phyloP scores from a whole-genome alignment of 2,113 vertebrate species.

The Amia ocellicauda region DNA sequence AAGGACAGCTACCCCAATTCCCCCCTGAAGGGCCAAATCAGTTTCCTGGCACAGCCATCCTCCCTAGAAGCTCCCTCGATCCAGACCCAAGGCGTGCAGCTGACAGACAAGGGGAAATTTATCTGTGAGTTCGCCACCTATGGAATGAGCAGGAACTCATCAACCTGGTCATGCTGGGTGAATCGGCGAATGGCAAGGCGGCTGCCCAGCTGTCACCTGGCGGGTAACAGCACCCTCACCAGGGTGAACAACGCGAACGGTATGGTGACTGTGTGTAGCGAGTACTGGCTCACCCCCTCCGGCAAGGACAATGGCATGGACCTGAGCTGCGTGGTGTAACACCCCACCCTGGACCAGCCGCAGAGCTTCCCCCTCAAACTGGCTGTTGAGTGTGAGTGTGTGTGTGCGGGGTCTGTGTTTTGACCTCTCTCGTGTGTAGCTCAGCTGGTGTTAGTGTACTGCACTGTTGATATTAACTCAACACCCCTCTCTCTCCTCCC shows the following conservation, averaged over 20 bases:
- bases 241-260: constrained; percentile 46
- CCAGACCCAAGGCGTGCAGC: constrained; percentile 40
- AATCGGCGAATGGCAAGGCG: constrained; percentile 68
- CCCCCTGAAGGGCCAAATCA: constrained; percentile 48
- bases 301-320: constrained; percentile 49
- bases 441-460: too few relatives aligned
- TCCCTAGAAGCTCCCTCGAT: constrained; percentile 61
- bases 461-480: too few relatives aligned
- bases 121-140: constrained; percentile 78
- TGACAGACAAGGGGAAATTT: constrained; percentile 60
- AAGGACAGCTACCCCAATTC: constrained; percentile 47
- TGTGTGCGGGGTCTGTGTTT: too few relatives aligned
- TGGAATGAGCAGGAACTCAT: constrained; percentile 61
- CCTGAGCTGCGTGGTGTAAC: constrained; percentile 56
- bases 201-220: constrained; percentile 57
- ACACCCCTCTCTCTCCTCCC: background rate
- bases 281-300: constrained; percentile 59
- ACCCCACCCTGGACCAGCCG: constrained; percentile 49
- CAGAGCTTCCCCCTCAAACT: constrained; percentile 47
- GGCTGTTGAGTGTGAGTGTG: constrained; percentile 61
- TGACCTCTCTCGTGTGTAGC: too few relatives aligned
- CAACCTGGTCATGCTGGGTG: constrained; percentile 63
- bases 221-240: constrained; percentile 43
- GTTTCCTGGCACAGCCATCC: constrained; percentile 51
- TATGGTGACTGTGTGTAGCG: constrained; percentile 68